Percentiles rank a stretch among this genome's conserved stretches.
phyloP scores from a whole-genome alignment of 2,113 vertebrate genomes.

The Malurus cyaneus region DNA sequence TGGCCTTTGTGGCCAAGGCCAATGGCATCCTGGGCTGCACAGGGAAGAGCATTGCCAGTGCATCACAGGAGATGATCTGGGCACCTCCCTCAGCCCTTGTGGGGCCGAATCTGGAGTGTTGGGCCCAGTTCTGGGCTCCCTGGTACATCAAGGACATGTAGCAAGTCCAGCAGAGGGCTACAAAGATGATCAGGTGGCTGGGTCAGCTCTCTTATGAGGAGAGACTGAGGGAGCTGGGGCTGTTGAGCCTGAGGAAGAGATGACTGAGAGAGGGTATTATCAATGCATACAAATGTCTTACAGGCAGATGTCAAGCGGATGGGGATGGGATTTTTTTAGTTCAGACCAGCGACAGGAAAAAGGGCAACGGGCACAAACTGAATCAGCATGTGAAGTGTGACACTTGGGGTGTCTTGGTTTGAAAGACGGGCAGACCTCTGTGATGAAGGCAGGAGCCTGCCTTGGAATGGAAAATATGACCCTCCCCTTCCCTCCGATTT shows the following conservation, averaged over 20 bases:
- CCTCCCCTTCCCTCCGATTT: no score
- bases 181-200: not conserved
- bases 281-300: not conserved
- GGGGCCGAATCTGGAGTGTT: not conserved
- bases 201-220: not conserved
- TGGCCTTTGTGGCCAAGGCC: not conserved
- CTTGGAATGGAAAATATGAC: no score
- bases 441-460: no score
- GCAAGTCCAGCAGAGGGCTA: not conserved
- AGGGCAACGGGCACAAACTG: not conserved
- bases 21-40: not conserved
- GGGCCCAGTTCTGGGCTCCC: not conserved
- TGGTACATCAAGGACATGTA: not conserved
- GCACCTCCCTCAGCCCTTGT: not conserved
- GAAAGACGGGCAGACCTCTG: no score
- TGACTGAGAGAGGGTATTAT: not conserved
- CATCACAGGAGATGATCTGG: fast-evolving
- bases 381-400: not conserved
- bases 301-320: not conserved
- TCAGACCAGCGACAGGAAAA: not conserved
- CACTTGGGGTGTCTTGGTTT: not conserved
- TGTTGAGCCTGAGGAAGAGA: not conserved
- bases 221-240: not conserved
- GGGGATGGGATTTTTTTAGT: not conserved
- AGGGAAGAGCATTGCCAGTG: not conserved